Base-by-base conservation (phyloP, 2,888 invertebrate genomes). In the Anthrax anthrax region DNA sequence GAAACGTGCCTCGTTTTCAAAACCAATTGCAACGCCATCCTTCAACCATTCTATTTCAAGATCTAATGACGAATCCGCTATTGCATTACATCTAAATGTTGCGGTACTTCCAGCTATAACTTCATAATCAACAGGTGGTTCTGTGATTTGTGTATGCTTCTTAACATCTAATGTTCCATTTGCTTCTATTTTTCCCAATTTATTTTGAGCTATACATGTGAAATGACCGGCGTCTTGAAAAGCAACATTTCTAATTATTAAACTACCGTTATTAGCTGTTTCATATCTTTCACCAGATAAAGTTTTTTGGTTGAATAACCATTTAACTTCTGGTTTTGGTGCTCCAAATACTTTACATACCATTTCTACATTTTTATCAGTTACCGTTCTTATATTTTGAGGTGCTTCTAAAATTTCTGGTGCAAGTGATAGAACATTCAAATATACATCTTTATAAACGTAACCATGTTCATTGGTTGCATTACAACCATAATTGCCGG, bases 401-500 rank as follows among this genome's bases (percentile, higher is more conserved):
- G 96, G 95, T 2, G 84, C 80, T 58, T 86, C 84, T 42, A 79
- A 80, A 55, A 96, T 92, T 63, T 89, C 88, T 12, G 96, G 92
- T 8, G 88, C 82, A 56, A 95, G 73, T 34, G 91, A 67, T 47
- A 65, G 55, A 10, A 99, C 96, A 69, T 97, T 97, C 37, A 98
- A 80, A 68, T 86, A 98, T 48, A 96, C 90, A 71, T 99, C 96
- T 64, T 91, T 91, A 72, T 94, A 98, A 32, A 95, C 90, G 69
- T 96, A 98, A 29, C 97, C 97, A 55, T 92, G 78, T n/a, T 88
- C 86, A 67, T 97, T 98, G 60, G 95, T 94, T 9, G 96, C 97
- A 74, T 99, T 99, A 70, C 98, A 98, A 50, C 98, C 97, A 64
- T 96, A 94, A 69, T 97, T 96, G 54, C 92, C 94, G 2, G 92